Conservation (phyloP, 1,140 invertebrate genomes). For the Matsumurasca onukii region DNA sequence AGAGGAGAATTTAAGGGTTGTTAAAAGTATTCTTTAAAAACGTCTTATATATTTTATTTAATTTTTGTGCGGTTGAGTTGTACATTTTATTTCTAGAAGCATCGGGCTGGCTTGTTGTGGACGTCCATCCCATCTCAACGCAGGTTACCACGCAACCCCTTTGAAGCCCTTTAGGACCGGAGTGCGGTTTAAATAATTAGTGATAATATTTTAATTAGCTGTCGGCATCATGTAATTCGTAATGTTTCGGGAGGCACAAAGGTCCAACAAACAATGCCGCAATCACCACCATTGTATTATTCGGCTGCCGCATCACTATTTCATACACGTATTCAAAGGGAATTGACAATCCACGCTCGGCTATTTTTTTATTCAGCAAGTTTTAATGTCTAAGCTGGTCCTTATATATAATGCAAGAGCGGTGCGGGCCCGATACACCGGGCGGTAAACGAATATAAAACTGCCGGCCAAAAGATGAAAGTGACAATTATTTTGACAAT, state of each 20-base stretch:
- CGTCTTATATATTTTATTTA: too few species aligned
- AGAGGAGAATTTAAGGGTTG: too few species aligned
- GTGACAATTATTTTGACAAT: conserved; percentile 8
- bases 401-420: conserved; percentile 20
- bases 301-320: conserved; percentile 14
- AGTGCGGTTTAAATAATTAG: conserved; percentile 15
- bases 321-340: conserved; percentile 16
- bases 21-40: too few species aligned
- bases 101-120: too few species aligned
- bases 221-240: background rate
- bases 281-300: conserved; percentile 12
- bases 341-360: conserved; percentile 1
- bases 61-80: too few species aligned
- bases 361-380: conserved; percentile 5
- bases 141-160: too few species aligned
- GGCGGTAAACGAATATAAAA: conserved; percentile 5
- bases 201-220: background rate
- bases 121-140: too few species aligned
- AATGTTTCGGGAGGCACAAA: conserved; percentile 16
- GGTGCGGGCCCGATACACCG: background rate
- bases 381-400: conserved; percentile 21
- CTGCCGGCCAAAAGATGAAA: conserved; percentile 19
- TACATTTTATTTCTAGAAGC: too few species aligned
- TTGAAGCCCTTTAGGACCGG: too few species aligned
- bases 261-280: conserved; percentile 14